These are phyloP conservation scores for Pseudopodoces humilis DNA, from an alignment of 2,113 vertebrate genomes.

Conservation along the genomic window DNA sequence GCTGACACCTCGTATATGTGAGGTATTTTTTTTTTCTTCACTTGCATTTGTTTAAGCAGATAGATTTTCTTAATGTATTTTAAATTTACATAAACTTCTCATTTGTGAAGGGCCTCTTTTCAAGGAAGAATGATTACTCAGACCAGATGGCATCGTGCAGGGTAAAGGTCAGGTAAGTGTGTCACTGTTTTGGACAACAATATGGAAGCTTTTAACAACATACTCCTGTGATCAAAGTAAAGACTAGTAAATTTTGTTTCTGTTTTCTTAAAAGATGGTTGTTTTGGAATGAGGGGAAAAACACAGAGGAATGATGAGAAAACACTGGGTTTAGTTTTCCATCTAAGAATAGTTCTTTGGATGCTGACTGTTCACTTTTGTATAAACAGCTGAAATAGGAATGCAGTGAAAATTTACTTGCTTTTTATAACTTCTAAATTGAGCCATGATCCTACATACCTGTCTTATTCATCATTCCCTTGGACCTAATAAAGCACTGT, in stretches of 20 bases:
- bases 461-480: not conserved
- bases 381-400: not conserved
- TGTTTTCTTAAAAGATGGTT: not conserved
- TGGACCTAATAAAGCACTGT: not conserved
- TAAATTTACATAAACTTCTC: not conserved
- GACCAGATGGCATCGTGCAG: constrained; percentile 83
- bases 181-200: not conserved
- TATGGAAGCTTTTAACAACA: not conserved
- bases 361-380: not conserved
- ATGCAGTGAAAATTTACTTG: not conserved
- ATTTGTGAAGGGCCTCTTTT: constrained; percentile 87
- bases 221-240: not conserved
- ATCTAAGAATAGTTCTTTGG: not conserved
- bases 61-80: not conserved
- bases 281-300: not conserved
- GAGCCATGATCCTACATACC: not conserved
- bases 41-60: not conserved
- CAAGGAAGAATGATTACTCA: constrained; percentile 76
- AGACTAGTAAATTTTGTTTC: not conserved
- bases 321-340: not conserved
- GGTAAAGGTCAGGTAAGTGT: constrained; percentile 91
- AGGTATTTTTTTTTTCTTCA: constrained; percentile 79
- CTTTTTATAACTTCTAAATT: not conserved
- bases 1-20: constrained; percentile 94
- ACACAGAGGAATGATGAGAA: not conserved